These are phyloP conservation scores for Picus viridis DNA, from an alignment of 2,797 vertebrate species.

Conservation along the genomic window DNA sequence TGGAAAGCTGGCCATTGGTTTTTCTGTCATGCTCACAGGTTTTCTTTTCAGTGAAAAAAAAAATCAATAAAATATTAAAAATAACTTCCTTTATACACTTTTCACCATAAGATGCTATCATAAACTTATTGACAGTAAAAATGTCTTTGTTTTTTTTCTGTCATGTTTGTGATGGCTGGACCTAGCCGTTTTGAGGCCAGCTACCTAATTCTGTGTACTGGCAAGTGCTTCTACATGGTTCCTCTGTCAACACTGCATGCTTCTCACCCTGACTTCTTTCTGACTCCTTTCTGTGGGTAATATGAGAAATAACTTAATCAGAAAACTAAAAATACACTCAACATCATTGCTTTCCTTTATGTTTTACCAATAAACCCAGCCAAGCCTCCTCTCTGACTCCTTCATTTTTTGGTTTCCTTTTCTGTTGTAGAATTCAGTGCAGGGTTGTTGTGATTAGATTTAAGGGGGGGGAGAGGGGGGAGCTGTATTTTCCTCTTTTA, in stretches of 20 bases:
- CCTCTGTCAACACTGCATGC: background rate
- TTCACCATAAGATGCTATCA: background rate
- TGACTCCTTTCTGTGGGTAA: background rate
- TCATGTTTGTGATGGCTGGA: background rate
- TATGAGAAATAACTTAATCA: background rate
- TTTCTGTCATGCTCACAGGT: background rate
- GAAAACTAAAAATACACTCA: background rate
- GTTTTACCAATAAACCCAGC: background rate
- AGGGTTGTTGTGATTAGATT: background rate
- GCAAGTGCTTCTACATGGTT: background rate
- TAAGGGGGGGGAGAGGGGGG: background rate
- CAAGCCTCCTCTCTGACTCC: background rate
- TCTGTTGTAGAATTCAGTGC: background rate
- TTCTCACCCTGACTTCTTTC: background rate
- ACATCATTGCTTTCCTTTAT: background rate
- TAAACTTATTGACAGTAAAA: background rate
- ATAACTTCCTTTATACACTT: background rate
- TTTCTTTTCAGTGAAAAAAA: background rate
- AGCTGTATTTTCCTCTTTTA: background rate
- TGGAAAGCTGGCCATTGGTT: background rate
- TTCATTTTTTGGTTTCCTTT: background rate
- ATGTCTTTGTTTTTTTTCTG: background rate
- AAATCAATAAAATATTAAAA: background rate
- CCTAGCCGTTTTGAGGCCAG: background rate
- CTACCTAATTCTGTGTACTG: background rate